These are phyloP conservation scores for Dolichopus griseipennis DNA, from an alignment of 2,888 invertebrate species.

Conservation along the genomic window DNA sequence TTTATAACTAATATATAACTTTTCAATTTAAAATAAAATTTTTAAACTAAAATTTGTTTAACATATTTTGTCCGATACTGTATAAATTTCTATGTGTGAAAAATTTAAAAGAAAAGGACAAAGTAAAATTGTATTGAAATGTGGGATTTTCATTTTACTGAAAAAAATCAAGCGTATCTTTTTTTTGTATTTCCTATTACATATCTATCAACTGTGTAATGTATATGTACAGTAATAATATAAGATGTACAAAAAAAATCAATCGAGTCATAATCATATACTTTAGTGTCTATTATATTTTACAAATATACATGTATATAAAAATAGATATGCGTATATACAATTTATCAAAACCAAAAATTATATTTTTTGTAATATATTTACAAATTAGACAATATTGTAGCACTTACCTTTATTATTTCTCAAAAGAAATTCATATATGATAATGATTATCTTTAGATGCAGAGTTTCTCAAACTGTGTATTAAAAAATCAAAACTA, in stretches of 20 bases:
- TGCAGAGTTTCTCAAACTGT: neutral
- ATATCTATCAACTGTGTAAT: neutral
- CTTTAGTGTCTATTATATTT: neutral
- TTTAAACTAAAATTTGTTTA: too few relatives aligned
- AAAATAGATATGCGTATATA: too few relatives aligned
- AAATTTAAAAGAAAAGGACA: too few relatives aligned
- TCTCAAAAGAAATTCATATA: neutral
- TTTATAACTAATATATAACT: too few relatives aligned
- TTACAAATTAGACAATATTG: neutral
- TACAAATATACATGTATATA: neutral
- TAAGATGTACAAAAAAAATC: neutral
- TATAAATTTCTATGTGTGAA: too few relatives aligned
- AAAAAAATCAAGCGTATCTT: neutral
- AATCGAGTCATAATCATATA: neutral
- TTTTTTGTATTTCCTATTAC: neutral
- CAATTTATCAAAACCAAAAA: too few relatives aligned
- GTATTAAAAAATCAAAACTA: too few relatives aligned
- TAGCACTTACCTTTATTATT: slow-evolving; percentile 6
- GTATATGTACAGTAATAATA: neutral
- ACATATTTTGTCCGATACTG: too few relatives aligned
- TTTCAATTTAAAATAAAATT: too few relatives aligned
- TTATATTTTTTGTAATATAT: neutral
- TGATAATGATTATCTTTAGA: neutral
- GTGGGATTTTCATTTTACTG: neutral
- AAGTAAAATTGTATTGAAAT: neutral